Percentiles rank a stretch among this genome's conserved stretches.
Conservation (phyloP, 2,797 vertebrate genomes). For the Brachymystax lenok region DNA sequence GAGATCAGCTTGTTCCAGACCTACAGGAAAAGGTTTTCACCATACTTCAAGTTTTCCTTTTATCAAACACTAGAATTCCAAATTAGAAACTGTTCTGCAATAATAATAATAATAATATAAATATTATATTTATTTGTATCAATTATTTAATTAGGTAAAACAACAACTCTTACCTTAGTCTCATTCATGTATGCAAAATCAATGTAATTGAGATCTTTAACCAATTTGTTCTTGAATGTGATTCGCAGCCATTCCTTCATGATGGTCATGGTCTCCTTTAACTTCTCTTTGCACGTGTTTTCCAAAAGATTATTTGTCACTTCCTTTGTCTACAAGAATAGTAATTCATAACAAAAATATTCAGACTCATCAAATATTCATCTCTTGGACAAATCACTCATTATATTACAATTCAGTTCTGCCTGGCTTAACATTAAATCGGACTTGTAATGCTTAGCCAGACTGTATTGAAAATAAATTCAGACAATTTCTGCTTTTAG, state of each 20-base stretch:
- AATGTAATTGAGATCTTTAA: neutral
- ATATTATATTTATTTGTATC: no score
- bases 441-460: no score
- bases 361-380: neutral
- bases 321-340: constrained; percentile 21
- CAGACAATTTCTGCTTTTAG: no score
- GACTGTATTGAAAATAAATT: no score
- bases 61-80: no score
- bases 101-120: no score
- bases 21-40: constrained; percentile 58
- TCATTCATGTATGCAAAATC: neutral
- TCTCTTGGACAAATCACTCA: no score
- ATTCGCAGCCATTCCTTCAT: constrained; percentile 28
- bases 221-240: constrained; percentile 30
- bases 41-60: neutral
- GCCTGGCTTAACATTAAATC: no score
- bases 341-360: neutral
- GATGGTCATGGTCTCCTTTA: neutral
- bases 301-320: neutral
- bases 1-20: constrained; percentile 80
- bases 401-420: no score
- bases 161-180: constrained; percentile 27
- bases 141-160: no score
- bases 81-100: no score
- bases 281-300: constrained; percentile 6